These are phyloP conservation scores for Helogale parvula DNA, from an alignment of 2,113 vertebrate genomes.

Conservation along the genomic window DNA sequence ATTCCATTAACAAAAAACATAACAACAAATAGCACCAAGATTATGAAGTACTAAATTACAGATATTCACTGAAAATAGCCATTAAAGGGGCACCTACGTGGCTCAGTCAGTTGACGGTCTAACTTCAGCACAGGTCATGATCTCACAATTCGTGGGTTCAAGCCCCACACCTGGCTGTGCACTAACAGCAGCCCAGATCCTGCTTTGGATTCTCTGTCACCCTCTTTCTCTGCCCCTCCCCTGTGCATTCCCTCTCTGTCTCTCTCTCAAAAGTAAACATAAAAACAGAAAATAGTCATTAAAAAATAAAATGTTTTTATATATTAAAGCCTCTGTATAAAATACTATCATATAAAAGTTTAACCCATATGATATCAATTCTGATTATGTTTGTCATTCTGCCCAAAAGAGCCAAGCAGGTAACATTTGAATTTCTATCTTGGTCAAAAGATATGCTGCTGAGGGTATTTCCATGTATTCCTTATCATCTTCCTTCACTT, in stretches of 20 bases:
- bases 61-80: background rate
- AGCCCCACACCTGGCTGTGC: too few species aligned
- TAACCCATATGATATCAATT: background rate
- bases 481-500: background rate
- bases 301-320: background rate
- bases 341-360: background rate
- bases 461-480: background rate
- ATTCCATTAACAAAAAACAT: background rate
- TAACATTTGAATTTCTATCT: background rate
- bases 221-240: too few species aligned
- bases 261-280: too few species aligned
- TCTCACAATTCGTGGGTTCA: too few species aligned
- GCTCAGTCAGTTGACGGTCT: background rate
- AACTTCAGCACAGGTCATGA: too few species aligned
- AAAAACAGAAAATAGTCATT: background rate
- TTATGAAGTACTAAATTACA: background rate
- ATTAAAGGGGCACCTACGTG: background rate
- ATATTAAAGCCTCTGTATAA: background rate
- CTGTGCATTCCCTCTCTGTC: too few species aligned
- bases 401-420: background rate
- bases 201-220: too few species aligned
- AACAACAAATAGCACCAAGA: background rate
- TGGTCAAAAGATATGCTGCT: background rate
- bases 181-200: too few species aligned
- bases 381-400: background rate